A percentile compares a stretch with the other conserved stretches of the same genome.
Conservation (phyloP, 2,797 vertebrate species). For the Eulemur mongoz region DNA sequence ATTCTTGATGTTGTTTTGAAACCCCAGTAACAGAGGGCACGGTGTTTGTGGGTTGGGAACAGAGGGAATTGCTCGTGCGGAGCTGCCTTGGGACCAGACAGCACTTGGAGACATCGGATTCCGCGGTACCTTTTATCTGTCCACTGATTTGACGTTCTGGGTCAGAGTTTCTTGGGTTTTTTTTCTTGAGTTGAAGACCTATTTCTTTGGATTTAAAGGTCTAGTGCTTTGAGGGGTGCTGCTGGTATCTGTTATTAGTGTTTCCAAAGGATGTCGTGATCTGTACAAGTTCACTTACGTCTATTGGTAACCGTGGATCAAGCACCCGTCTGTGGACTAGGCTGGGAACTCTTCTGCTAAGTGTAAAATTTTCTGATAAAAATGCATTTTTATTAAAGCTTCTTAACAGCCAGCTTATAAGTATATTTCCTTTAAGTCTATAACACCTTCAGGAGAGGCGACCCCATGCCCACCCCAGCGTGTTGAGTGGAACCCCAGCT, state of each 20-base stretch:
- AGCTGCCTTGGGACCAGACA: fast-evolving
- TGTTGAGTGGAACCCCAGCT: fast-evolving
- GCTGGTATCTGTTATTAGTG: not conserved
- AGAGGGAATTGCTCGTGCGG: fast-evolving
- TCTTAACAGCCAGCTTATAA: not conserved
- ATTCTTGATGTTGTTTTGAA: not conserved
- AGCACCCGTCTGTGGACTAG: fast-evolving
- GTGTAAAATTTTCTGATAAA: not conserved
- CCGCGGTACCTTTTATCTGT: not conserved
- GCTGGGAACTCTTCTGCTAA: no score
- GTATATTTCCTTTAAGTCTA: not conserved
- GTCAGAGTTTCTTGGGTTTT: not conserved
- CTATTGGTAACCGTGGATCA: not conserved
- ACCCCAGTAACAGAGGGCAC: not conserved
- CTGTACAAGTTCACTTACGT: not conserved
- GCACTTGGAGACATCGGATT: fast-evolving
- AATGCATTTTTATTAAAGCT: not conserved
- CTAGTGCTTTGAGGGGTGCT: no score
- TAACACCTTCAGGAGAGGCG: not conserved
- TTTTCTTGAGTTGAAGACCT: not conserved
- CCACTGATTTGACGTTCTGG: not conserved
- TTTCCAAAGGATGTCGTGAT: not conserved
- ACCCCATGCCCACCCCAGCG: fast-evolving
- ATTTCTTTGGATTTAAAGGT: not conserved
- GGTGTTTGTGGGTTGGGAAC: not conserved